phyloP scores from a whole-genome alignment of 1,140 invertebrate genomes.

The Ceratina japonica region DNA sequence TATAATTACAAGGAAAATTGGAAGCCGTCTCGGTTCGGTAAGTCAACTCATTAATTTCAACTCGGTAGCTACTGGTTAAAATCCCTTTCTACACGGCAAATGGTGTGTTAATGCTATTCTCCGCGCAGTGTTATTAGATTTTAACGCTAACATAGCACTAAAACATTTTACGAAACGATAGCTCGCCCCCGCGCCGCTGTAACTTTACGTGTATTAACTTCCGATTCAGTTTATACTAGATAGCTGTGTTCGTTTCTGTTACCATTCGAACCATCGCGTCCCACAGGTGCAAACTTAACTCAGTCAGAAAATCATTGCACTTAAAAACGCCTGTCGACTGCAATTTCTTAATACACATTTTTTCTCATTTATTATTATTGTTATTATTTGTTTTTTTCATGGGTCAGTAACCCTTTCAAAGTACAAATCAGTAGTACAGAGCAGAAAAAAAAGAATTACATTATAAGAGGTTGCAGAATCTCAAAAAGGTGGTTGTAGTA shows the following conservation, averaged over 20 bases:
- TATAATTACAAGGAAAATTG: conserved; percentile 30
- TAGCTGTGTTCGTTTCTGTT: background rate
- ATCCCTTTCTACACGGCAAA: conserved; percentile 24
- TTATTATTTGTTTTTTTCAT: no score
- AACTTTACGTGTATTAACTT: background rate
- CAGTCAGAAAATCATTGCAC: no score
- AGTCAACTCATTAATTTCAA: conserved; percentile 44
- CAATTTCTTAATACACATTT: no score
- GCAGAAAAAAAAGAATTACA: no score
- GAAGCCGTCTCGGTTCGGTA: conserved; percentile 11
- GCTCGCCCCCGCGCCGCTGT: no score
- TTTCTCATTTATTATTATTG: no score
- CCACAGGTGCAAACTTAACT: no score
- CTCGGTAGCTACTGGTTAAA: conserved; percentile 37
- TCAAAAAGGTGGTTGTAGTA: no score
- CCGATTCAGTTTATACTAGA: background rate
- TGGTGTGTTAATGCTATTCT: conserved; percentile 36
- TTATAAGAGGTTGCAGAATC: no score
- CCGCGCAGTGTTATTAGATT: conserved; percentile 27
- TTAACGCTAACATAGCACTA: conserved; percentile 5
- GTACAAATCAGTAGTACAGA: no score
- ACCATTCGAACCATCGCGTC: background rate
- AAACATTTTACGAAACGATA: conserved; percentile 11
- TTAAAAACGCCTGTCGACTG: no score
- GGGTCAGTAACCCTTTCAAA: no score